Conservation (phyloP, 2,797 vertebrate species). For the Poecile montanus region DNA sequence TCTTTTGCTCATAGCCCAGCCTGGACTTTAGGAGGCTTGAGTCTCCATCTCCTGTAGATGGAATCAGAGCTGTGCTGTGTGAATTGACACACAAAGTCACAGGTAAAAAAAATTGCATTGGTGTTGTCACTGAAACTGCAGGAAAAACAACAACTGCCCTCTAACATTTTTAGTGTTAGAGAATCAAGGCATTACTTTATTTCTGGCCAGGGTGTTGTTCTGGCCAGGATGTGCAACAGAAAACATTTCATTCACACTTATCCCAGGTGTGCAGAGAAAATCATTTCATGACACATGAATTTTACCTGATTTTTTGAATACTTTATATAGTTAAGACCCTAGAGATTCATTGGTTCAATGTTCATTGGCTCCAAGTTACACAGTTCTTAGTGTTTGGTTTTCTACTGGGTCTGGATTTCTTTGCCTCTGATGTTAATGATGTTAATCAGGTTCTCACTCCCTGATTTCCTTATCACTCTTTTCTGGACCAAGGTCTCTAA, state of each 20-base stretch:
- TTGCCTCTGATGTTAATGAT: background rate
- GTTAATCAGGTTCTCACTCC: background rate
- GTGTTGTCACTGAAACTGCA: rapidly evolving
- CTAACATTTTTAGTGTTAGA: background rate
- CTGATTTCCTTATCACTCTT: background rate
- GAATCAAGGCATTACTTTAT: background rate
- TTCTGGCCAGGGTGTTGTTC: background rate
- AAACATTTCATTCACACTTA: background rate
- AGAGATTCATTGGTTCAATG: background rate
- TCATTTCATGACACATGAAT: background rate
- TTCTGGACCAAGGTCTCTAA: background rate
- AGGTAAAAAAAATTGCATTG: background rate
- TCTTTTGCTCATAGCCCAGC: background rate
- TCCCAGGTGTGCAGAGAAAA: background rate
- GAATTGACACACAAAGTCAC: background rate
- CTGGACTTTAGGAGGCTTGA: background rate
- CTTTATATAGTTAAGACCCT: background rate
- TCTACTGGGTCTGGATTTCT: background rate
- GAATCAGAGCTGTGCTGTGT: background rate
- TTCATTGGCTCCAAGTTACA: background rate
- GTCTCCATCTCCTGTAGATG: background rate
- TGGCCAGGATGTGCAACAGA: background rate
- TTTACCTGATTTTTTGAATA: background rate
- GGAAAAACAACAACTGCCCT: background rate
- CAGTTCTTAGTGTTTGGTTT: background rate